Base-by-base conservation (phyloP, 2,797 vertebrate species). In the Onychomys torridus region DNA sequence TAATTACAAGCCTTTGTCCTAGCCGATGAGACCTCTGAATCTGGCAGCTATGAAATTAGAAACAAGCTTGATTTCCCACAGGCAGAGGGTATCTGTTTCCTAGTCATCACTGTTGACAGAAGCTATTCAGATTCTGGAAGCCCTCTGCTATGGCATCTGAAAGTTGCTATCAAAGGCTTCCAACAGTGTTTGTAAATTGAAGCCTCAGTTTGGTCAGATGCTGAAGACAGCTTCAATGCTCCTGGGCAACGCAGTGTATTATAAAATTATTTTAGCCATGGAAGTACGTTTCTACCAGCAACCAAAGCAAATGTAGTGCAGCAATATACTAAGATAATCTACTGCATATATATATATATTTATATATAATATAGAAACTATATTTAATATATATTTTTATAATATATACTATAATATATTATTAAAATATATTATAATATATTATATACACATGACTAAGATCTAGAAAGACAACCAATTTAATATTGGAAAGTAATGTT, bases 141-240 rank as follows among this genome's bases (percentile, higher is more conserved):
- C 37, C 57, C 69, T 89, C 40, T 94, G 49, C 85, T 43, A 34
- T 73, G 52, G 52, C 83, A 90, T 96, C 87, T 94, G 90, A 89
- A 94, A 88, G 55, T 69, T 83, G 25, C 63, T 94, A 91, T 94
- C 83, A 96, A 89, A 93, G 46, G 46, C 83, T 79, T 96, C 94
- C 92, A 89, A 87, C 96, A 94, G 88, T 92, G 95, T 94, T 95
- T 98, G 40, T 57, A 96, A 97, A 96, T 90, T 95, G 75, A 95
- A 94, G 95, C 84, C 84, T 95, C 49, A 87, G 32, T 94, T 90
- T 63, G 32, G 65, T 55, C 82, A 73, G 23, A 82, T 96, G 52
- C 19, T 32, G 10, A 21, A 82, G 59, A 93, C 0, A 85, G 61
- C 43, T 59, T 89, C 52, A 46, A 59, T 69, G 43, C 10, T 94